These are phyloP conservation scores for Hydra vulgaris DNA, from an alignment of 30 jellyfish, hydroid and myxozoan species.

Conservation along the genomic window DNA sequence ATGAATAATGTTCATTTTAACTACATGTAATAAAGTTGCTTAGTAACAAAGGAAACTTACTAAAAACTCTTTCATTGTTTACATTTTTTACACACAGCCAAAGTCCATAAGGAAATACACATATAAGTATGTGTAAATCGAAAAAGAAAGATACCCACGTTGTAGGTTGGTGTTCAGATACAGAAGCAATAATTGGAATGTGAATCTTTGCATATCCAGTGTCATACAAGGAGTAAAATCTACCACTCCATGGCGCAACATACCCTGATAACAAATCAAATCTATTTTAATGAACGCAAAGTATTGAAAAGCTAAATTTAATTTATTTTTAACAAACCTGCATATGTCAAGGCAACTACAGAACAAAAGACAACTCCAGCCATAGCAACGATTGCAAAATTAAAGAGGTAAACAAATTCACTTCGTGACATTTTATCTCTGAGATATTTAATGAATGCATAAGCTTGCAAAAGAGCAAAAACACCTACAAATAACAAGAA, in stretches of 20 bases:
- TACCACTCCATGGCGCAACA: constrained; percentile 99
- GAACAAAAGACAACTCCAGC: constrained; percentile 94
- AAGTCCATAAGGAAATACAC: constrained; percentile 94
- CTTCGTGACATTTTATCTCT: constrained; percentile 73
- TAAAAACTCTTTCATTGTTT: constrained; percentile 87
- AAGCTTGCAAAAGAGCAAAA: constrained; percentile 89
- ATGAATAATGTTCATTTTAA: too few species aligned
- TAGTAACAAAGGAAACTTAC: constrained; percentile 32
- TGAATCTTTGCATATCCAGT: constrained; percentile 99
- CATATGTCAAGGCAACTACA: constrained; percentile 80
- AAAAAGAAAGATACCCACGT: constrained; percentile 99
- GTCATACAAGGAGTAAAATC: constrained; percentile 95
- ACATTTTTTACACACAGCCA: constrained; percentile 77
- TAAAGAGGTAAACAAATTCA: constrained; percentile 63
- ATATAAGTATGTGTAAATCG: constrained; percentile 85
- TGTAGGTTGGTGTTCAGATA: constrained; percentile 99
- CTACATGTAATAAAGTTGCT: not conserved
- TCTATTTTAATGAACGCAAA: constrained; percentile 2
- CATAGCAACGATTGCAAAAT: constrained; percentile 64
- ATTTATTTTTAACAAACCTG: constrained; percentile 76
- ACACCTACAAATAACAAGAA: constrained; percentile 58
- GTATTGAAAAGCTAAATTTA: not conserved
- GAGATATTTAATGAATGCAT: constrained; percentile 75
- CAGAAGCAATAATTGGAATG: constrained; percentile 99
- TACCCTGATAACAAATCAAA: too few species aligned